These are phyloP conservation scores for Rhynchomys soricoides DNA, from an alignment of 2,113 vertebrate genomes.

Conservation along the genomic window DNA sequence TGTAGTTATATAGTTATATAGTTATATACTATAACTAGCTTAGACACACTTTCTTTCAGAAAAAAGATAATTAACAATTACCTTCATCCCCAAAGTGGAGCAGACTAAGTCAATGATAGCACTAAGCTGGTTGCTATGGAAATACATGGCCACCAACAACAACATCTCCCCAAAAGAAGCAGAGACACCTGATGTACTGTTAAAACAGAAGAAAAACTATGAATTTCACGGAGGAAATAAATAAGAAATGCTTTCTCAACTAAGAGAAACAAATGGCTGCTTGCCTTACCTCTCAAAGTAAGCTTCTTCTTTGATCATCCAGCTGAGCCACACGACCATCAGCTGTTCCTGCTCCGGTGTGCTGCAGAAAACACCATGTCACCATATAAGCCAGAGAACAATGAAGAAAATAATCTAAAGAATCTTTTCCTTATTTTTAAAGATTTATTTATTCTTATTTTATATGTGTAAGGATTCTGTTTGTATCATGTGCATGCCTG, in stretches of 20 bases:
- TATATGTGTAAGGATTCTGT: neutral
- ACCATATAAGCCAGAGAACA: neutral
- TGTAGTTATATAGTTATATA: no score
- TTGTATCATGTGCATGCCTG: neutral
- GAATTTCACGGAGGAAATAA: conserved; percentile 20
- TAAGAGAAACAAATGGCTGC: neutral
- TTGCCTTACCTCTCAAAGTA: conserved; percentile 96
- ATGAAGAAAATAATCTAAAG: neutral
- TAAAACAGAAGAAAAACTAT: conserved; percentile 61
- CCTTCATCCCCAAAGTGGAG: conserved; percentile 98
- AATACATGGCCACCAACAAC: conserved; percentile 99
- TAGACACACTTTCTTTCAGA: conserved; percentile 16
- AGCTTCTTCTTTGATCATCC: conserved; percentile 99
- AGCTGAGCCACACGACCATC: conserved; percentile 99
- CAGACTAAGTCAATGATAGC: conserved; percentile 97
- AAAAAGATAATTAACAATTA: conserved; percentile 82
- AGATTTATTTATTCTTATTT: neutral
- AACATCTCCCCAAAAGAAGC: conserved; percentile 99
- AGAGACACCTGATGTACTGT: conserved; percentile 96
- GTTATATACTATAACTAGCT: neutral
- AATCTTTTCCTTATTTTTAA: neutral
- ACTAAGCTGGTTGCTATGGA: conserved; percentile 98
- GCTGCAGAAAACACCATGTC: conserved; percentile 83
- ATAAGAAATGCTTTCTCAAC: neutral
- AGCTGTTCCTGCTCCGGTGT: conserved; percentile 98